Conservation (phyloP, 2,797 vertebrate genomes). For the Paedocypris micromegethes region DNA sequence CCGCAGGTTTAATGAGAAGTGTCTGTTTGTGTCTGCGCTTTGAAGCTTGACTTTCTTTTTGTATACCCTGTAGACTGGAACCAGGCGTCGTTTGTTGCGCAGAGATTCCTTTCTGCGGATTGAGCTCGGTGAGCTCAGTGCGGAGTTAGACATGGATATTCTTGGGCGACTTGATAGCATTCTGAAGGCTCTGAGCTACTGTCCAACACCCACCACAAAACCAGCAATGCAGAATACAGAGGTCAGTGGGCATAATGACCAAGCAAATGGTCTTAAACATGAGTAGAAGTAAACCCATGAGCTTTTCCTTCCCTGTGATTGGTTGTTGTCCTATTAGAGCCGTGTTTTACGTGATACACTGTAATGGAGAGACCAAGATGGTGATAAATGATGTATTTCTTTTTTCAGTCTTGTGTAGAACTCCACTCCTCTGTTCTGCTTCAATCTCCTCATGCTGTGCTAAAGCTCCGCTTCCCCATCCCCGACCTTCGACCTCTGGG, state of each 20-base stretch:
- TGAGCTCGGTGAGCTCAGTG: slow-evolving; percentile 74
- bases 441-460: slow-evolving; percentile 70
- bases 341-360: too few relatives aligned
- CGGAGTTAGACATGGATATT: slow-evolving; percentile 81
- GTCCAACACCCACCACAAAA: slow-evolving; percentile 43
- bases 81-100: slow-evolving; percentile 64
- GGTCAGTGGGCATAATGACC: slow-evolving; percentile 47
- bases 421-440: slow-evolving; percentile 69
- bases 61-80: slow-evolving; percentile 60
- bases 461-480: slow-evolving; percentile 80
- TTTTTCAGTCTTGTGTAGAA: slow-evolving; percentile 60
- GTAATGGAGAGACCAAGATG: too few relatives aligned
- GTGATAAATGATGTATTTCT: slow-evolving; percentile 2
- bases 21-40: background rate
- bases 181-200: slow-evolving; percentile 63
- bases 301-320: background rate
- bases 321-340: too few relatives aligned
- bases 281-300: too few relatives aligned
- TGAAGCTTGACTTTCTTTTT: background rate
- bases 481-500: slow-evolving; percentile 76
- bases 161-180: slow-evolving; percentile 73
- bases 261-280: background rate
- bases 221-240: slow-evolving; percentile 27
- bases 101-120: slow-evolving; percentile 68
- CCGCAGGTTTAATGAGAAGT: background rate